These are phyloP conservation scores for Ennomos fuscantarius DNA, from an alignment of 2,888 invertebrate genomes.

Conservation along the genomic window DNA sequence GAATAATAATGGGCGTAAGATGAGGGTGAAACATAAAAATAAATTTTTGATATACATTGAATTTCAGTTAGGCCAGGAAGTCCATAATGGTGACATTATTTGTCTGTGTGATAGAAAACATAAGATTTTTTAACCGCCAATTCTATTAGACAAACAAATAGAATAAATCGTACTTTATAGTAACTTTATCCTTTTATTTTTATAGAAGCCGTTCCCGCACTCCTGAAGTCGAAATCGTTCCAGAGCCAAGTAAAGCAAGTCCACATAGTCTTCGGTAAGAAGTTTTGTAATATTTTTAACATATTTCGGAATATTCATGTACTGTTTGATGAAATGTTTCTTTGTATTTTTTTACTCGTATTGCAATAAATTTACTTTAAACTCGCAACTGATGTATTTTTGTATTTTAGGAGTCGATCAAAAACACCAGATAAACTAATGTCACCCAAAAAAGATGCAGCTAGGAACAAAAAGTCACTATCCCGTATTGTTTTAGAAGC, in stretches of 20 bases:
- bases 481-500: constrained; percentile 76
- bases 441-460: constrained; percentile 65
- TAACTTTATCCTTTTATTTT: background rate
- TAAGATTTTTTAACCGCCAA: too few species aligned
- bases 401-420: constrained; percentile 19
- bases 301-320: background rate
- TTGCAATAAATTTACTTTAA: background rate
- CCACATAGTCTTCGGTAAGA: constrained; percentile 20
- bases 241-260: constrained; percentile 8
- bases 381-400: background rate
- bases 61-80: too few species aligned
- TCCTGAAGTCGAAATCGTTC: constrained; percentile 23
- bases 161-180: too few species aligned
- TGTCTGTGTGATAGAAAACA: too few species aligned
- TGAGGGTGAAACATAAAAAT: too few species aligned
- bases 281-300: background rate
- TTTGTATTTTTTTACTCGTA: constrained; percentile 2
- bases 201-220: constrained; percentile 22
- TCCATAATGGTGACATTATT: too few species aligned
- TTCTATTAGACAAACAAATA: too few species aligned
- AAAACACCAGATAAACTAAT: constrained; percentile 77
- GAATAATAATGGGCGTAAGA: too few species aligned
- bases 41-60: too few species aligned
- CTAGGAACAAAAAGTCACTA: constrained; percentile 66
- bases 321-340: background rate